These are phyloP conservation scores for Dasyurus viverrinus DNA, from an alignment of 2,113 vertebrate species.

Conservation along the genomic window DNA sequence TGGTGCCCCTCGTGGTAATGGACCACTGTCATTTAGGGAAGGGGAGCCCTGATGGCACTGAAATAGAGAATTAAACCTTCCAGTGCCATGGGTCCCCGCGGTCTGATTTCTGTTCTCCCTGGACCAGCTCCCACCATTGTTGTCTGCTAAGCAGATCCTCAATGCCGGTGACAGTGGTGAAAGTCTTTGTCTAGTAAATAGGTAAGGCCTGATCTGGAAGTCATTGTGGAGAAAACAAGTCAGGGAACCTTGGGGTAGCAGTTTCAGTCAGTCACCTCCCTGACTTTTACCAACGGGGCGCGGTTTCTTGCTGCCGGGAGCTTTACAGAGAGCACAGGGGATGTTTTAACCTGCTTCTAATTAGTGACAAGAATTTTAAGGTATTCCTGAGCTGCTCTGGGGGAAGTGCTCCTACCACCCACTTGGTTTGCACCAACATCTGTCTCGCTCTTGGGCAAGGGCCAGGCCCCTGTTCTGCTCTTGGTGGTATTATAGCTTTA, in stretches of 20 bases:
- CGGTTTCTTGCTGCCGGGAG: slow-evolving; percentile 15
- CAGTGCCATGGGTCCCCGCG: background rate
- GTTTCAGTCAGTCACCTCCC: slow-evolving; percentile 44
- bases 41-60: background rate
- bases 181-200: background rate
- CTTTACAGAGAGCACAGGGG: slow-evolving; percentile 35
- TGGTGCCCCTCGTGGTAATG: slow-evolving; percentile 7
- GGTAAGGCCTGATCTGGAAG: slow-evolving; percentile 30
- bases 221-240: background rate
- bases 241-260: slow-evolving; percentile 35
- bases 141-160: slow-evolving; percentile 28
- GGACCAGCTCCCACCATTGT: background rate
- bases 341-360: slow-evolving; percentile 63
- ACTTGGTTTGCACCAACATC: slow-evolving; percentile 22
- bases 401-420: slow-evolving; percentile 45
- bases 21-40: background rate
- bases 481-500: background rate
- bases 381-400: slow-evolving; percentile 37
- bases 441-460: background rate
- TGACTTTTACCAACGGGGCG: slow-evolving; percentile 23
- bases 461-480: background rate
- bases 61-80: background rate
- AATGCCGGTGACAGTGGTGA: background rate
- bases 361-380: slow-evolving; percentile 55
- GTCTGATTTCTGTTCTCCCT: background rate